These are phyloP conservation scores for Catocala fraxini DNA, from an alignment of 2,888 invertebrate species.

Conservation along the genomic window DNA sequence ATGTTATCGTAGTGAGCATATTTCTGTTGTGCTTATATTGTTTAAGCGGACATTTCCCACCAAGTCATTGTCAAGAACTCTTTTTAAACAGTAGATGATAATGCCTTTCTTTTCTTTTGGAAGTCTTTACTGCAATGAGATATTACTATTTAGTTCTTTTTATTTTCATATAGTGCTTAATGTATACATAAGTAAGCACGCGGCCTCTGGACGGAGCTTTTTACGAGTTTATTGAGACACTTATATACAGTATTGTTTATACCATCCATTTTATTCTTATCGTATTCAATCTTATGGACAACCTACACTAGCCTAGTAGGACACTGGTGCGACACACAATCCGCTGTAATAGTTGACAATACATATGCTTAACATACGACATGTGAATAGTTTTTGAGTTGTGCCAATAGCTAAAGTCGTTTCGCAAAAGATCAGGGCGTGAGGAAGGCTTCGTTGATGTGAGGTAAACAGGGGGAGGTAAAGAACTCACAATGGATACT, in stretches of 20 bases:
- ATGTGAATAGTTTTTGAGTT: constrained; percentile 88
- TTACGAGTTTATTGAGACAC: constrained; percentile 57
- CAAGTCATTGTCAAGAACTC: neutral
- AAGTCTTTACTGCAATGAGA: constrained; percentile 19
- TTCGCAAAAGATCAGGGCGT: constrained; percentile 80
- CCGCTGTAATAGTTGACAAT: constrained; percentile 68
- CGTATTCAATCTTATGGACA: constrained; percentile 49
- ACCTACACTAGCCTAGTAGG: constrained; percentile 56
- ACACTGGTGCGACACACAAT: constrained; percentile 79
- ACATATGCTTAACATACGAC: constrained; percentile 66
- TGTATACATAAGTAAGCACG: constrained; percentile 52
- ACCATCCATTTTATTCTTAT: constrained; percentile 50
- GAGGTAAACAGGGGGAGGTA: constrained; percentile 86
- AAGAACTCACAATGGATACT: constrained; percentile 69
- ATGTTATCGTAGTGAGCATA: constrained; percentile 38
- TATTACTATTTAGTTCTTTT: constrained; percentile 29
- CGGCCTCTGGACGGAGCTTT: constrained; percentile 69
- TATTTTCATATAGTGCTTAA: constrained; percentile 43
- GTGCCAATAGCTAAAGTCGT: constrained; percentile 67
- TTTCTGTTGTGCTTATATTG: constrained; percentile 23
- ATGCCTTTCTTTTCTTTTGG: constrained; percentile 5
- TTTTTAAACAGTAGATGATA: constrained; percentile 6
- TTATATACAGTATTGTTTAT: constrained; percentile 56
- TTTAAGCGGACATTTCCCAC: constrained; percentile 9
- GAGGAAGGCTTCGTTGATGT: constrained; percentile 77